These are phyloP conservation scores for Anolis sagrei DNA, from an alignment of 2,113 vertebrate genomes.

Conservation along the genomic window DNA sequence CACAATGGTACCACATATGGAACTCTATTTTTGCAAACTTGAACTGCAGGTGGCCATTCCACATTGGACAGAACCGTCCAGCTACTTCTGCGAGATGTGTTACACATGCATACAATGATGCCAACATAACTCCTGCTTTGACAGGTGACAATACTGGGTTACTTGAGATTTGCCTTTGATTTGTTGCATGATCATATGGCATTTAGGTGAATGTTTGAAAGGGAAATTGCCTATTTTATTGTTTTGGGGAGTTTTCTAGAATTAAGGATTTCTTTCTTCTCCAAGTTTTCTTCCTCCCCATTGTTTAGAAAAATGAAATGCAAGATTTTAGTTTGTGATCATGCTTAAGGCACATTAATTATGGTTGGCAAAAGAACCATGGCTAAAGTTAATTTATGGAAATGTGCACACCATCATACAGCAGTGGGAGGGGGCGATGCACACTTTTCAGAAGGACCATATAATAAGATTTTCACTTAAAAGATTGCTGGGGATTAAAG, in stretches of 20 bases:
- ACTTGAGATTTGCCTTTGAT: background rate
- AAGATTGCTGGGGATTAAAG: slow-evolving; percentile 55
- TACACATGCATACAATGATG: too few species aligned
- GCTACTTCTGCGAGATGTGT: too few species aligned
- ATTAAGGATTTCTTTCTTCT: slow-evolving; percentile 46
- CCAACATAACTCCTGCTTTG: too few species aligned
- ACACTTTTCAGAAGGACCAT: slow-evolving; percentile 58
- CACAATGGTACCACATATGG: too few species aligned
- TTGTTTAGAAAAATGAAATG: slow-evolving; percentile 62
- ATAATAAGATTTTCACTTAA: slow-evolving; percentile 51
- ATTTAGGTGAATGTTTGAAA: background rate
- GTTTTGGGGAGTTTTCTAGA: slow-evolving; percentile 51
- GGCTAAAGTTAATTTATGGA: slow-evolving; percentile 62
- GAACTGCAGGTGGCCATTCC: too few species aligned
- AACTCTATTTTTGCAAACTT: too few species aligned
- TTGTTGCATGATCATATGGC: background rate
- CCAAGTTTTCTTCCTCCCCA: slow-evolving; percentile 22
- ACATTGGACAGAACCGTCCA: too few species aligned
- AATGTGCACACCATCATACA: slow-evolving; percentile 50
- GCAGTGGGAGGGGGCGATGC: slow-evolving; percentile 40
- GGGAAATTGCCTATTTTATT: slow-evolving; percentile 41
- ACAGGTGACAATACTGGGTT: too few species aligned
- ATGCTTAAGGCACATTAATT: slow-evolving; percentile 60
- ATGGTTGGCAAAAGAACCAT: slow-evolving; percentile 64
- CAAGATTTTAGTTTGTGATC: slow-evolving; percentile 66